phyloP scores from a whole-genome alignment of 2,888 invertebrate genomes.

The Campaea margaritaria region DNA sequence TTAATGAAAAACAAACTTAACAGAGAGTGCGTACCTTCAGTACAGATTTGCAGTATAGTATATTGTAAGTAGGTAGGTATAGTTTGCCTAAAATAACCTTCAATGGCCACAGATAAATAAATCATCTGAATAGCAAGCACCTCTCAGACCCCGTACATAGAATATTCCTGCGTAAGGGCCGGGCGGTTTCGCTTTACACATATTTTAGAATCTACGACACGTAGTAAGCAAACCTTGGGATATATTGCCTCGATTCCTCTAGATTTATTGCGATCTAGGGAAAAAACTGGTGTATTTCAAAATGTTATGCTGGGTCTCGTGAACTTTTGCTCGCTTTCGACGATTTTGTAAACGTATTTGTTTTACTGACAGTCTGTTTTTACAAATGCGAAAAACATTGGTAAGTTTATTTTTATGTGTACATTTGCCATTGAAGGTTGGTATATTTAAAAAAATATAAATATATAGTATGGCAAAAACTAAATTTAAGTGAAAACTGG shows the following conservation, averaged over 20 bases:
- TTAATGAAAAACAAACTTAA: not conserved
- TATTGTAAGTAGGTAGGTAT: not conserved
- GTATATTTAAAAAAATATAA: not conserved
- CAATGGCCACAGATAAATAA: slow-evolving; percentile 29
- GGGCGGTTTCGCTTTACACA: slow-evolving; percentile 47
- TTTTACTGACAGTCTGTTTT: not conserved
- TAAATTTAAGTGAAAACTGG: no score
- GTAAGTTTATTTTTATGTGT: no score
- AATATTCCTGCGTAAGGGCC: slow-evolving; percentile 28
- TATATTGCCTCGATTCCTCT: slow-evolving; percentile 56
- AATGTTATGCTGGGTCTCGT: slow-evolving; percentile 41
- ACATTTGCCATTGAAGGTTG: no score
- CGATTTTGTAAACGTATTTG: not conserved
- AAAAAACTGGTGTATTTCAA: slow-evolving; percentile 56
- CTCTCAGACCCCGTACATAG: slow-evolving; percentile 28
- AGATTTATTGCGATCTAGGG: slow-evolving; percentile 54
- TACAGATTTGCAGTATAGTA: slow-evolving; percentile 11
- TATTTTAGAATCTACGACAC: slow-evolving; percentile 61
- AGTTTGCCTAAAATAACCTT: slow-evolving; percentile 24
- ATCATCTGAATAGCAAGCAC: slow-evolving; percentile 38
- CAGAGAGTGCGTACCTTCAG: not conserved
- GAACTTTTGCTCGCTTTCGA: slow-evolving; percentile 14
- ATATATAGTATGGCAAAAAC: no score
- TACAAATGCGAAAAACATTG: no score
- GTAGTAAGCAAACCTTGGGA: slow-evolving; percentile 58